Evolutionary conservation across 2,888 invertebrate genomes (phyloP).

Genomic region (Lithosia quadra): DNA sequence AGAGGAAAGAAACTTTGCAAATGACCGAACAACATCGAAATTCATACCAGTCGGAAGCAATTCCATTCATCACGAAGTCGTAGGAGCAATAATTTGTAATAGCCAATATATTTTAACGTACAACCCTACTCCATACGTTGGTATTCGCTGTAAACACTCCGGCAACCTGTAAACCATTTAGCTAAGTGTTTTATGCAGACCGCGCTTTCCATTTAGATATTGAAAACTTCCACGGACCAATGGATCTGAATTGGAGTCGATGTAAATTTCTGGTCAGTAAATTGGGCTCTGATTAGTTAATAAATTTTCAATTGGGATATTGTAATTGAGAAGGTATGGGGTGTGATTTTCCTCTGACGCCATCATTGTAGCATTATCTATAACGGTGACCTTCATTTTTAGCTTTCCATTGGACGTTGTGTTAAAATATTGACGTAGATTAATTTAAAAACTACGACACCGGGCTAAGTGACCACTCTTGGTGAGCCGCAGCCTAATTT

Average conservation of each 20-base stretch:
- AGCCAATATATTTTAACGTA: slow-evolving; percentile 28
- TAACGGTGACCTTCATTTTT: background rate
- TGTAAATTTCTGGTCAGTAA: slow-evolving; percentile 39
- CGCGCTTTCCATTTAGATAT: slow-evolving; percentile 71
- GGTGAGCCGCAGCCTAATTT: no score
- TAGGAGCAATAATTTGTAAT: slow-evolving; percentile 28
- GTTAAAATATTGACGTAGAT: background rate
- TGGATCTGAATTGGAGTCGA: slow-evolving; percentile 51
- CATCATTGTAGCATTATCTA: background rate
- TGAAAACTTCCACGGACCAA: slow-evolving; percentile 68
- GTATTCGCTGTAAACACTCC: slow-evolving; percentile 59
- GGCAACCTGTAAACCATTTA: slow-evolving; percentile 72
- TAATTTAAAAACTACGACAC: no score
- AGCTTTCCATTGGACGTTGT: background rate
- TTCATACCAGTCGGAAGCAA: slow-evolving; percentile 22
- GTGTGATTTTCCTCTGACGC: background rate
- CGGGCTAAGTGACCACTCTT: no score
- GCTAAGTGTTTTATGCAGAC: slow-evolving; percentile 77
- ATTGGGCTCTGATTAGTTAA: slow-evolving; percentile 38
- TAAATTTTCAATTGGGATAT: slow-evolving; percentile 1
- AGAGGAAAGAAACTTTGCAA: slow-evolving; percentile 10
- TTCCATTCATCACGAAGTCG: slow-evolving; percentile 23
- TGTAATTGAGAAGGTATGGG: background rate
- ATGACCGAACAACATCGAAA: slow-evolving; percentile 15
- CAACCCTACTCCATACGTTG: slow-evolving; percentile 35